Evolutionary conservation across 2,888 invertebrate species (phyloP), one percentile per base, ranked within the genome.

Genomic region (Epinotia bilunana): DNA sequence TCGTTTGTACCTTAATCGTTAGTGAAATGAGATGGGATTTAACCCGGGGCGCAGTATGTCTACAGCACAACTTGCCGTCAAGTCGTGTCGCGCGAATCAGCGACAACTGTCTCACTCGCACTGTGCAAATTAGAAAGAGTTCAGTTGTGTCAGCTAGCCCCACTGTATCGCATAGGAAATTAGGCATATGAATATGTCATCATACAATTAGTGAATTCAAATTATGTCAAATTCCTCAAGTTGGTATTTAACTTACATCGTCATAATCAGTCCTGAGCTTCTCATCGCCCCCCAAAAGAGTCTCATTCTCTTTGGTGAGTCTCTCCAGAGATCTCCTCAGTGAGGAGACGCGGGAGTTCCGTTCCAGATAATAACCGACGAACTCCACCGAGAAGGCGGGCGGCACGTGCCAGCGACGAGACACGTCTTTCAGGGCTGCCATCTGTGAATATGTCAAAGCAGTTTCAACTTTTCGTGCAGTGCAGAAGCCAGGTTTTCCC

Each of bases 321-420:
- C 97, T 96, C 80, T 97, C 96, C 7, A 98, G 92, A 46, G 97
- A 96, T 33, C 95, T 94, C 81, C 97, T 96, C 92, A 99, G 95
- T 16, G 96, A 96, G 5, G 96, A 95, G 74, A 98, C 96, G 16
- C 98, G 95, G 5, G 96, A 95, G 87, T 98, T 98, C 33, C 99
- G 95, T 88, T 99, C 99, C 73, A 98, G 91, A 87, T 98, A 99
- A 89, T 99, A 99, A 0, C 97, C 98, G 68, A 99, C 97, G 88
- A 98, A 99, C 89, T 99, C 99, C 0, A 98, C 97, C 64, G 97
- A 98, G 86, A 99, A 98, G 0, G 99, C 98, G 0, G 99, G 98
- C 0, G 98, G 96, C 77, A 99, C 97, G 89, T 99, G 98, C 97
- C 98, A 98, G 81, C 99, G 98, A 81, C 98, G 98, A 12, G 98